Percentiles rank a stretch among this genome's conserved stretches.
Evolutionary conservation across 2,797 vertebrate species (phyloP).

Genomic region (Nyctalus aviator): DNA sequence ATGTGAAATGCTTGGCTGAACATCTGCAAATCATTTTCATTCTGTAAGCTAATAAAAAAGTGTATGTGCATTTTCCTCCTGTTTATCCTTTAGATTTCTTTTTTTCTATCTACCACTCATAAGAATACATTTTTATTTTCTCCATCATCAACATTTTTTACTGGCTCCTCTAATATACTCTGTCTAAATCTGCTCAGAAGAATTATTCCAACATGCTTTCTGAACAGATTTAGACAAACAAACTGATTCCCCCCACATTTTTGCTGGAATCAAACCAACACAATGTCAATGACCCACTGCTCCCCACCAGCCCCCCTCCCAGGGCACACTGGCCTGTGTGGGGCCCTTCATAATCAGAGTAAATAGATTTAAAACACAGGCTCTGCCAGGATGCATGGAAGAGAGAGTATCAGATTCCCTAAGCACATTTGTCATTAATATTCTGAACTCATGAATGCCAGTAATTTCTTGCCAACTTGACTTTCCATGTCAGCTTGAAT

Average conservation of each 20-base stretch:
- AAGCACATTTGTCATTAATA: constrained; percentile 80
- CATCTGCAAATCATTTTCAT: constrained; percentile 81
- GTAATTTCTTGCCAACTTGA: constrained; percentile 77
- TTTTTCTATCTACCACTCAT: constrained; percentile 67
- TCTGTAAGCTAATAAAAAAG: constrained; percentile 81
- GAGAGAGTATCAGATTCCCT: constrained; percentile 70
- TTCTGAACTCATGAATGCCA: constrained; percentile 69
- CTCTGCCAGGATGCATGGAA: constrained; percentile 63
- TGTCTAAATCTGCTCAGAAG: constrained; percentile 48
- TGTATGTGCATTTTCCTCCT: constrained; percentile 65
- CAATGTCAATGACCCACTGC: constrained; percentile 41
- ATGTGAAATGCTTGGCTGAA: constrained; percentile 65
- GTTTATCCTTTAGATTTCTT: constrained; percentile 72
- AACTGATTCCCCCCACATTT: constrained; percentile 49
- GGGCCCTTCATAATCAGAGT: constrained; percentile 63
- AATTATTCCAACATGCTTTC: constrained; percentile 63
- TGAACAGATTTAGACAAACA: constrained; percentile 46
- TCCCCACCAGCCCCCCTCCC: background rate
- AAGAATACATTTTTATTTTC: constrained; percentile 70
- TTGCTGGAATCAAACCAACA: constrained; percentile 52
- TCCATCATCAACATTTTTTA: constrained; percentile 65
- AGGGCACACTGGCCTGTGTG: background rate
- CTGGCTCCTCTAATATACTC: constrained; percentile 38
- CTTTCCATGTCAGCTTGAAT: constrained; percentile 76
- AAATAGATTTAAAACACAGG: constrained; percentile 66